Evolutionary conservation across 2,113 vertebrate genomes (phyloP), one percentile per base, ranked within the genome.

Genomic region (Perccottus glenii): DNA sequence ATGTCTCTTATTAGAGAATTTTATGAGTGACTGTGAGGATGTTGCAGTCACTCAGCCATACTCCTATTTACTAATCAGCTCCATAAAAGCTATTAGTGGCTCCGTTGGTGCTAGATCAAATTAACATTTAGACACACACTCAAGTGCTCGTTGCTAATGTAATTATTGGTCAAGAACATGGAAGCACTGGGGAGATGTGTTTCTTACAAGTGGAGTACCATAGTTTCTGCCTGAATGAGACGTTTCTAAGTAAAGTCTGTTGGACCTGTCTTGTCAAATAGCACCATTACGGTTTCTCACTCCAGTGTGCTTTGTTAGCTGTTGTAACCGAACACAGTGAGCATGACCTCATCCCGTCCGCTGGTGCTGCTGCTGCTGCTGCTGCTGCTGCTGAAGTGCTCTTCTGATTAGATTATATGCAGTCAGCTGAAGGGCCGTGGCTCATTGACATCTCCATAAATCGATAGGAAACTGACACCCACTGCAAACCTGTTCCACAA

Each of bases 1-100:
- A 70, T 80, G 46, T 61, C 27, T 63, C 49, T 61, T 61, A 67
- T 80, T 49, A 59, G 46, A 57, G 59, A 48, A 10, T 48, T 75
- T 72, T 67, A 48, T 70, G 43, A 60, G 2, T 49, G 49, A 38
- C 33, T 66, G 38, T 52, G 59, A 57, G 67, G 56, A 52, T 56
- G 56, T 67, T 60, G 19, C 32, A 62, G 64, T 68, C 59, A 61
- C 56, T 65, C 65, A 55, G 35, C 62, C 70, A 60, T 62, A 67
- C 15, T 80, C 52, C 33, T 70, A 68, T 84, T 77, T 72, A 72
- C 75, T 81, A 72, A 82, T 84, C 81, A 64, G 62, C 40, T 67
- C 49, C 60, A 71, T 70, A 56, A 66, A 76, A 78, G 77, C 81
- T 75, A 78, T 81, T 65, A 77, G 73, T 47, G 60, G 32, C 65